Conservation (phyloP, 2,797 vertebrate genomes). For the Xenops minutus region DNA sequence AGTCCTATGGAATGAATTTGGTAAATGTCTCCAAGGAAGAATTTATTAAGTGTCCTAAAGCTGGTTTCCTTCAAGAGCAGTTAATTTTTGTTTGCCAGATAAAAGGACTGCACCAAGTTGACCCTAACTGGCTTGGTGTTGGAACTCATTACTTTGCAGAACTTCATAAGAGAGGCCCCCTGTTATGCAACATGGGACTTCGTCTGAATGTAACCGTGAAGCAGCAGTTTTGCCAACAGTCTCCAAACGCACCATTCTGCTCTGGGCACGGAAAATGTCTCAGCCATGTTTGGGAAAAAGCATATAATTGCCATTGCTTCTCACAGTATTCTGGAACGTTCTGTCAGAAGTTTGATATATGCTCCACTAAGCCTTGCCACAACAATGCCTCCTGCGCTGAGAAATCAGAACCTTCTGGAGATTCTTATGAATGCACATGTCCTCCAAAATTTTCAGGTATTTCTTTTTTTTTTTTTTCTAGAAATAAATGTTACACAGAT, state of each 20-base stretch:
- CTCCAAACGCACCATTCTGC: slow-evolving; percentile 75
- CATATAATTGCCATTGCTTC: slow-evolving; percentile 79
- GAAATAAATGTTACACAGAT: background rate
- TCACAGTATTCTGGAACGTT: slow-evolving; percentile 80
- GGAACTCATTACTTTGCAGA: slow-evolving; percentile 85
- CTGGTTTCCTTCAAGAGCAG: slow-evolving; percentile 49
- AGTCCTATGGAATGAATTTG: slow-evolving; percentile 79
- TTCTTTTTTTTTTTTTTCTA: background rate
- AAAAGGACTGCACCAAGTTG: slow-evolving; percentile 71
- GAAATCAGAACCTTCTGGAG: slow-evolving; percentile 49
- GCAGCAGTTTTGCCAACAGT: slow-evolving; percentile 78
- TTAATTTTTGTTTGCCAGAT: slow-evolving; percentile 74
- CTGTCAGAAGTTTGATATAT: slow-evolving; percentile 81
- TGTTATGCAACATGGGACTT: slow-evolving; percentile 80
- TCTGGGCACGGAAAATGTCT: slow-evolving; percentile 83
- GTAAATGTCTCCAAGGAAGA: slow-evolving; percentile 78
- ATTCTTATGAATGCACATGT: slow-evolving; percentile 78
- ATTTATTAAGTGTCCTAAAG: slow-evolving; percentile 79
- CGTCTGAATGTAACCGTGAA: slow-evolving; percentile 82
- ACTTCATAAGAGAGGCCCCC: slow-evolving; percentile 58
- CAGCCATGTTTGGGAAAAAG: slow-evolving; percentile 73
- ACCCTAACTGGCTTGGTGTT: slow-evolving; percentile 76
- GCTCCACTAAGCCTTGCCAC: slow-evolving; percentile 77
- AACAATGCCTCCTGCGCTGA: slow-evolving; percentile 79
- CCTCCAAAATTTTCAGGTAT: slow-evolving; percentile 82